These are phyloP conservation scores for Parasteatoda lunata DNA, from an alignment of 2,888 invertebrate species.

Conservation along the genomic window DNA sequence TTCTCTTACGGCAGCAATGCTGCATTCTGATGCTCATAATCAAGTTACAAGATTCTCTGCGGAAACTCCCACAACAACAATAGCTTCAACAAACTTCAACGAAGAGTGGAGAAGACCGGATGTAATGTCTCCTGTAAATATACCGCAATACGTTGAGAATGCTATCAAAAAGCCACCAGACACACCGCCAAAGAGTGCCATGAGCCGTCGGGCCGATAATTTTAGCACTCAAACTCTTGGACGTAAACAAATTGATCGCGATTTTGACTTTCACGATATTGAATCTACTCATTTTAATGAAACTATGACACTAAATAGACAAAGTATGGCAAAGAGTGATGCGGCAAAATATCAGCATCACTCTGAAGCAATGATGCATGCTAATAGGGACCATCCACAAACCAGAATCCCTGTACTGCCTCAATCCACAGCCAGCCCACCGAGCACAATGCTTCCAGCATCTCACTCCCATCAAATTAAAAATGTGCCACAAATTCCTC, in stretches of 20 bases:
- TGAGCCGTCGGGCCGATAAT: constrained; percentile 38
- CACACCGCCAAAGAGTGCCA: constrained; percentile 49
- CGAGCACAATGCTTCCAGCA: constrained; percentile 49
- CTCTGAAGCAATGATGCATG: constrained; percentile 21
- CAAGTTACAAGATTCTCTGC: constrained; percentile 61
- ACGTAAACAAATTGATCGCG: constrained; percentile 43
- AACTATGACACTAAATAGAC: constrained; percentile 65
- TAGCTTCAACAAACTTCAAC: constrained; percentile 50
- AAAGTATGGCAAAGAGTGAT: constrained; percentile 55
- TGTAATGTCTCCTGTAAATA: constrained; percentile 51
- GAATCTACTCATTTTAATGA: constrained; percentile 49
- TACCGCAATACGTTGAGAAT: constrained; percentile 38
- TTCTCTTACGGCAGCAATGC: constrained; percentile 82
- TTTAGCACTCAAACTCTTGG: constrained; percentile 52
- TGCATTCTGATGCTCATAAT: constrained; percentile 61
- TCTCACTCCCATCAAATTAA: constrained; percentile 30
- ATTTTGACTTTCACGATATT: constrained; percentile 37
- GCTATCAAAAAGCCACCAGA: constrained; percentile 59
- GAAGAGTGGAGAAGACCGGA: constrained; percentile 62
- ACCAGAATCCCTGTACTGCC: constrained; percentile 33
- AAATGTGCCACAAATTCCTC: constrained; percentile 28
- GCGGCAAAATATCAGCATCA: constrained; percentile 38
- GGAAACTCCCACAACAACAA: constrained; percentile 57
- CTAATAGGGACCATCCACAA: constrained; percentile 20
- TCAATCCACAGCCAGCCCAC: constrained; percentile 44